Evolutionary conservation across 2,888 invertebrate genomes (phyloP), one percentile per base, ranked within the genome.

Genomic region (Eupithecia pulchellata): DNA sequence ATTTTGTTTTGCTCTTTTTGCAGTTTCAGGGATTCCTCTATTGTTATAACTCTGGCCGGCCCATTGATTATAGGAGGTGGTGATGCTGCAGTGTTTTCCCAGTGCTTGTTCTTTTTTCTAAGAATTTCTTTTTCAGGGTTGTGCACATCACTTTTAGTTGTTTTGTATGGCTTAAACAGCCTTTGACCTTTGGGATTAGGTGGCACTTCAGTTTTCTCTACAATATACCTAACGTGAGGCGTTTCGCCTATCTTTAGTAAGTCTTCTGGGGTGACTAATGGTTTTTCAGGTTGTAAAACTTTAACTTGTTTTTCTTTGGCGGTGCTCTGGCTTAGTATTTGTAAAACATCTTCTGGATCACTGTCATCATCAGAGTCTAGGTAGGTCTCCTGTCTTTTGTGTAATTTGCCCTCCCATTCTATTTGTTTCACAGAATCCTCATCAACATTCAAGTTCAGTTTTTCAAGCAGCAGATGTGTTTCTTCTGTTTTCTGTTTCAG

Each of bases 51-150:
- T 86, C 95, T 95, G 2, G 90, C 91, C 42, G 95, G 91, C 66
- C 95, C 95, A 79, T 95, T 94, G 55, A 95, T 80, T 55, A 91
- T 94, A 0, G 93, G 91, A 0, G 96, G 96, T 52, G 96, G 96
- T 9, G 96, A 96, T 8, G 96, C 96, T 17, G 96, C 95, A 0
- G 96, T 96, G 6, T 95, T 91, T 86, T 96, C 96, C 95, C 96
- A 96, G 78, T 95, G 78, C 82, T 94, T 94, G 76, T 92, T 87
- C 77, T 92, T 95, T 70, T 93, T 94, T 64, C 95, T 87, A 0
- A 81, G 71, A 64, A 91, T 90, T 80, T 95, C 95, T 78, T 95
- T 95, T 66, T 86, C 86, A 27, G 95, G 95, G 79, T 95, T 91
- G 73, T 95, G 95, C 3, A 94, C 94, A 84, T 95, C 90, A 1